Evolutionary conservation across 2,797 vertebrate species (phyloP).

Genomic region (Cetoscarus ocellatus): DNA sequence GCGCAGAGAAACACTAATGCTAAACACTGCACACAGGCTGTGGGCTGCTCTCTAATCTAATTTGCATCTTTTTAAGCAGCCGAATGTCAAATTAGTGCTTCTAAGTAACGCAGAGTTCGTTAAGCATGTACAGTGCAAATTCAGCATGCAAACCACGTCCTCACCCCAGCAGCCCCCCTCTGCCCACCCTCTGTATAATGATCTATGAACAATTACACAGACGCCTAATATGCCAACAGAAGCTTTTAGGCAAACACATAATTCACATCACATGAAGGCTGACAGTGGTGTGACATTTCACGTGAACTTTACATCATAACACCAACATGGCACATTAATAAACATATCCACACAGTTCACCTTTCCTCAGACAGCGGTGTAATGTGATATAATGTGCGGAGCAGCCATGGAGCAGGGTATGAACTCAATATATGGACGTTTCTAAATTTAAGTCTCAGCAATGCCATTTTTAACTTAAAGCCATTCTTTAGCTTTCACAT

Average conservation of each 20-base stretch:
- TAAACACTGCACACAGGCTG: conserved; percentile 44
- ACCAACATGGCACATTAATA: conserved; percentile 40
- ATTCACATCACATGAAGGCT: conserved; percentile 37
- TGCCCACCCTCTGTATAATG: conserved; percentile 42
- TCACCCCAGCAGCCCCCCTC: conserved; percentile 16
- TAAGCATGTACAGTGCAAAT: conserved; percentile 42
- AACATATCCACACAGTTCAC: conserved; percentile 39
- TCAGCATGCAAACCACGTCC: conserved; percentile 36
- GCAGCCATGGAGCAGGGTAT: not conserved
- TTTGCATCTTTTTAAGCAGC: conserved; percentile 60
- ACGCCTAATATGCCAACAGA: conserved; percentile 49
- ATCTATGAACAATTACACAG: conserved; percentile 54
- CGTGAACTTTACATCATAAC: conserved; percentile 45
- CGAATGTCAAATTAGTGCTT: conserved; percentile 47
- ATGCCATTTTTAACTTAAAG: conserved; percentile 59
- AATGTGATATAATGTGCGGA: conserved; percentile 23
- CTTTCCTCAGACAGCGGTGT: conserved; percentile 17
- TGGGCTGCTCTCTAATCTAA: conserved; percentile 50
- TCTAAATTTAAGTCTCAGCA: conserved; percentile 46
- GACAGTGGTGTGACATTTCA: conserved; percentile 51
- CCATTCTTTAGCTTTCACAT: conserved; percentile 58
- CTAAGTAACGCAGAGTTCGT: conserved; percentile 47
- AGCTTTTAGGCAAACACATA: conserved; percentile 66
- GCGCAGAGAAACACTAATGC: conserved; percentile 27
- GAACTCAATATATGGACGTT: conserved; percentile 42